phyloP scores from a whole-genome alignment of 2,797 vertebrate species.

The Pelobates cultripes region DNA sequence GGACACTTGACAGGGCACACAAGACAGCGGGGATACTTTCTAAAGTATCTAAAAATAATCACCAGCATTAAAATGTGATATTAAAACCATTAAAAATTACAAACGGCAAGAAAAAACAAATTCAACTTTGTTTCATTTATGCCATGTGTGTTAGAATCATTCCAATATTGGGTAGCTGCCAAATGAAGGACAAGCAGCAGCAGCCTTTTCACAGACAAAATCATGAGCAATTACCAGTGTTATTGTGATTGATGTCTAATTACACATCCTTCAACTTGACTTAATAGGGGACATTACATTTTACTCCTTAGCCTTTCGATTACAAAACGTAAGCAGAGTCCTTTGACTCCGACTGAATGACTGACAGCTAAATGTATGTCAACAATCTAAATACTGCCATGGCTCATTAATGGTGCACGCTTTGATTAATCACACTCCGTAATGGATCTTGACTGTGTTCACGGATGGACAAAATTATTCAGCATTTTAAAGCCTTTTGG shows the following conservation, averaged over 20 bases:
- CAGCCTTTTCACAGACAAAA: neutral
- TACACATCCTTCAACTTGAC: conserved; percentile 34
- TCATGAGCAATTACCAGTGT: conserved; percentile 29
- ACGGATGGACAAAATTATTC: neutral
- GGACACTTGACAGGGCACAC: too few species aligned
- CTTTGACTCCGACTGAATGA: conserved; percentile 42
- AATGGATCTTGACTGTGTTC: conserved; percentile 12
- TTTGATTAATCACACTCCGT: conserved; percentile 32
- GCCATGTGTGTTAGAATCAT: neutral
- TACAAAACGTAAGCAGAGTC: conserved; percentile 45
- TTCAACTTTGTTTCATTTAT: too few species aligned
- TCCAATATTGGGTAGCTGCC: neutral
- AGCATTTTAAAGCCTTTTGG: neutral
- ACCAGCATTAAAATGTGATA: too few species aligned
- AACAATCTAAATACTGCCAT: conserved; percentile 46
- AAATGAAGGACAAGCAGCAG: neutral
- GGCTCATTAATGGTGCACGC: conserved; percentile 36
- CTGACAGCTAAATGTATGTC: conserved; percentile 46
- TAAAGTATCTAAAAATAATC: too few species aligned
- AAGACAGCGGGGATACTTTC: too few species aligned
- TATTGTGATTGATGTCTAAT: conserved; percentile 44
- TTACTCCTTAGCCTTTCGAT: conserved; percentile 54
- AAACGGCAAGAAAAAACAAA: too few species aligned
- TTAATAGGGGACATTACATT: conserved; percentile 50
- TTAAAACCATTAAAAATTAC: too few species aligned